phyloP scores from a whole-genome alignment of 64 coral and sea anemone genomes.

The Pachyseris speciosa region DNA sequence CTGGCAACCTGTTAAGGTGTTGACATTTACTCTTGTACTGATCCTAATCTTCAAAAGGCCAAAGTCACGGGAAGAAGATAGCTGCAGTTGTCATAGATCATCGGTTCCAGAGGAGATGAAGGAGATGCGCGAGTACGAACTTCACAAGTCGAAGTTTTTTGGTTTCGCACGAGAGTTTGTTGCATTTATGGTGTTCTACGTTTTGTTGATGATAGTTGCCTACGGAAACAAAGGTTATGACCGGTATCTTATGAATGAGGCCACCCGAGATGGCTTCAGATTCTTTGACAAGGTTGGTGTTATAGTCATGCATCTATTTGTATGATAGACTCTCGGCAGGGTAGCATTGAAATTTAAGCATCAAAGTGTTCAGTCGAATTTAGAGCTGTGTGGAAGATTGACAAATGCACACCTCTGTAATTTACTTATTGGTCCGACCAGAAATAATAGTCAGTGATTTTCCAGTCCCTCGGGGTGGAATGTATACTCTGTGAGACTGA shows the following conservation, averaged over 20 bases:
- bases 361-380: no score
- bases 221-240: slow-evolving; percentile 70
- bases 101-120: slow-evolving; percentile 52
- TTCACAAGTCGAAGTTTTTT: slow-evolving; percentile 71
- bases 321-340: neutral
- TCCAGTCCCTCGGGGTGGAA: no score
- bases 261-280: slow-evolving; percentile 44
- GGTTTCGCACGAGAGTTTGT: slow-evolving; percentile 52
- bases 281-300: slow-evolving; percentile 74
- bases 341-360: neutral
- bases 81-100: neutral
- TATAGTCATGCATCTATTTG: neutral
- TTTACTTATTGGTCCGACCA: no score
- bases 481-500: no score
- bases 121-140: slow-evolving; percentile 52
- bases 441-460: no score
- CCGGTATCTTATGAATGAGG: slow-evolving; percentile 76
- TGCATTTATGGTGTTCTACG: slow-evolving; percentile 48
- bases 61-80: neutral
- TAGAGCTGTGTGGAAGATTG: no score
- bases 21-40: slow-evolving; percentile 60
- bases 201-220: slow-evolving; percentile 61
- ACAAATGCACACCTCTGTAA: no score
- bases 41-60: slow-evolving; percentile 33
- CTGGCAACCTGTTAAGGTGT: slow-evolving; percentile 87